phyloP scores from a whole-genome alignment of 2,113 vertebrate species.

The Albula glossodonta region DNA sequence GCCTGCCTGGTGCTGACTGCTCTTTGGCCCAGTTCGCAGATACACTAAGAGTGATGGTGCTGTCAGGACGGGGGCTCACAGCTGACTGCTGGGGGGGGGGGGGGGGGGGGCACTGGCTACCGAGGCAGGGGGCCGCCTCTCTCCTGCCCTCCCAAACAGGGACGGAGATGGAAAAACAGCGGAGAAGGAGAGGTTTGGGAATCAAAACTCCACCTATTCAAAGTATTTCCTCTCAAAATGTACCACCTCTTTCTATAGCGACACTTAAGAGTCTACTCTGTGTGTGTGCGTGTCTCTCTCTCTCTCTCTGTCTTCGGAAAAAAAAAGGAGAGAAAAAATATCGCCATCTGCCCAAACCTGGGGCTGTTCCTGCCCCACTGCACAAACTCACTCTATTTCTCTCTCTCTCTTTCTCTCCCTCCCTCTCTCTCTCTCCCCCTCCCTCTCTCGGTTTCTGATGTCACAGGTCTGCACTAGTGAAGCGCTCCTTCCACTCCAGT shows the following conservation, averaged over 20 bases:
- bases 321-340: conserved; percentile 43
- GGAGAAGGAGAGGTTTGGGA: too few relatives aligned
- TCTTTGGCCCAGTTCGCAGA: neutral
- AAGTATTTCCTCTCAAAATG: too few relatives aligned
- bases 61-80: neutral
- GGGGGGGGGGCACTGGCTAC: too few relatives aligned
- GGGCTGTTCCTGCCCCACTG: conserved; percentile 74
- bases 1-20: neutral
- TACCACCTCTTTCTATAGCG: too few relatives aligned
- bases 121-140: too few relatives aligned
- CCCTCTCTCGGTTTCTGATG: conserved; percentile 8
- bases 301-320: conserved; percentile 11
- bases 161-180: neutral
- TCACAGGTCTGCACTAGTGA: neutral
- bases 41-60: neutral
- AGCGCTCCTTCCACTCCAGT: conserved; percentile 4
- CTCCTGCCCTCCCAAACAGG: neutral
- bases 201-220: too few relatives aligned
- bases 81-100: too few relatives aligned
- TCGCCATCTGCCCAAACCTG: conserved; percentile 71
- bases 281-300: conserved; percentile 9
- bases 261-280: neutral
- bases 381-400: conserved; percentile 55
- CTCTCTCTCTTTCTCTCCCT: conserved; percentile 18
- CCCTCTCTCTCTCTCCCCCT: conserved; percentile 7